Evolutionary conservation across 2,888 invertebrate genomes (phyloP).

Genomic region (Pegoplata infirma): DNA sequence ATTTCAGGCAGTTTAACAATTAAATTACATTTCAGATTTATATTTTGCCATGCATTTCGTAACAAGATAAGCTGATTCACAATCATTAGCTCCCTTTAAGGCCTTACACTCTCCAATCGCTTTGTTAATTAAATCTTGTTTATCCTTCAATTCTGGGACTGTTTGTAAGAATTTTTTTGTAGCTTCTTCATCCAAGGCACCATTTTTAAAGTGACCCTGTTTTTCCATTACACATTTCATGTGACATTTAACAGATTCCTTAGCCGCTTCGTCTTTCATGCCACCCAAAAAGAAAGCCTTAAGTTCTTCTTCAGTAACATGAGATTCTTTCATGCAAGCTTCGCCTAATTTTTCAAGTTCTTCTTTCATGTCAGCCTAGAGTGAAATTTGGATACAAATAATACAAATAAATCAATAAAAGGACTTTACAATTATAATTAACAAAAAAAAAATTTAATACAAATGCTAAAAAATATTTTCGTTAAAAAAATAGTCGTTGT

Average conservation of each 20-base stretch:
- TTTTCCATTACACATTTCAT: constrained; percentile 73
- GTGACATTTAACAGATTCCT: constrained; percentile 71
- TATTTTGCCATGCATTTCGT: constrained; percentile 70
- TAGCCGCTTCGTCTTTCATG: constrained; percentile 64
- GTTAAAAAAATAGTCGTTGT: too few species aligned
- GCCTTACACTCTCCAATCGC: constrained; percentile 69
- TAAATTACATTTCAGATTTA: constrained; percentile 47
- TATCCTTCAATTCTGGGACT: constrained; percentile 66
- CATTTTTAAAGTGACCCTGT: constrained; percentile 69
- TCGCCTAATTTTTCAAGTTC: neutral
- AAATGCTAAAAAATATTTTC: too few species aligned
- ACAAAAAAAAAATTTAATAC: too few species aligned
- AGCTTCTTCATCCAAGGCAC: constrained; percentile 67
- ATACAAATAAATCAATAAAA: too few species aligned
- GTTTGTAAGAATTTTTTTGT: constrained; percentile 61
- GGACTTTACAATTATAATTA: neutral
- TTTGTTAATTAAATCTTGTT: constrained; percentile 66
- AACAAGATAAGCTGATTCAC: constrained; percentile 73
- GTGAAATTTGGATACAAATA: too few species aligned
- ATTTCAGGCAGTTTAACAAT: neutral
- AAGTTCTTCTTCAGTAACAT: constrained; percentile 66
- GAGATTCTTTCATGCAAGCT: constrained; percentile 66
- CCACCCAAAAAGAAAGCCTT: constrained; percentile 54
- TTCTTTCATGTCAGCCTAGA: constrained; percentile 25
- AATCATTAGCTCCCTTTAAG: constrained; percentile 70